Conservation (phyloP, 1,140 invertebrate species). For the Neuroterus valhalla region DNA sequence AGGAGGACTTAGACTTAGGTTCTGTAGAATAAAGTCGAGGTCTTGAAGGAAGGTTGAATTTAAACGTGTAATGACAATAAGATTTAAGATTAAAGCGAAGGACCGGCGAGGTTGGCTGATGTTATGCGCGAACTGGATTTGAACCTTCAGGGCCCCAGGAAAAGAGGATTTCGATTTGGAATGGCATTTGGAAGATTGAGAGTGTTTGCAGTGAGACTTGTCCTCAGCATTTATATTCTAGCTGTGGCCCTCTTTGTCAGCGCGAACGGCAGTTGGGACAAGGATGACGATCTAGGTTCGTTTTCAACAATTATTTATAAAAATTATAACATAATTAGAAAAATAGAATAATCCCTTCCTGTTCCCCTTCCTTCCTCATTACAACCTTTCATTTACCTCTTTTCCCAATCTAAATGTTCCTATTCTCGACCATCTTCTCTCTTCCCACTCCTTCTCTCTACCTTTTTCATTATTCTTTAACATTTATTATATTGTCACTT, state of each 20-base stretch:
- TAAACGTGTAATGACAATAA: conserved; percentile 68
- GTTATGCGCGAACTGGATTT: conserved; percentile 61
- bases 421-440: too few species aligned
- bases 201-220: conserved; percentile 60
- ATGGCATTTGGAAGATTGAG: conserved; percentile 63
- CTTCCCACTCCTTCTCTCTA: too few species aligned
- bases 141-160: conserved; percentile 51
- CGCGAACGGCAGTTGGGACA: conserved; percentile 70
- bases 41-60: conserved; percentile 46
- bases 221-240: conserved; percentile 64
- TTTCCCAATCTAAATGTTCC: too few species aligned
- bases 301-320: conserved; percentile 9
- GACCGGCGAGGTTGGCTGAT: conserved; percentile 49
- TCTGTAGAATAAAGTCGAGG: conserved; percentile 43
- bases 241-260: conserved; percentile 63
- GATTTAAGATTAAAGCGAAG: conserved; percentile 40
- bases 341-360: too few species aligned
- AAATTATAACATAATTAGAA: background rate
- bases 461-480: too few species aligned
- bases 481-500: too few species aligned
- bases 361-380: too few species aligned
- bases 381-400: too few species aligned
- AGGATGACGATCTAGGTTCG: conserved; percentile 70
- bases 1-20: conserved; percentile 38
- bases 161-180: conserved; percentile 55